Percentiles rank a stretch among this genome's conserved stretches.
Evolutionary conservation across 2,888 invertebrate genomes (phyloP).

Genomic region (Cantharis lateralis): DNA sequence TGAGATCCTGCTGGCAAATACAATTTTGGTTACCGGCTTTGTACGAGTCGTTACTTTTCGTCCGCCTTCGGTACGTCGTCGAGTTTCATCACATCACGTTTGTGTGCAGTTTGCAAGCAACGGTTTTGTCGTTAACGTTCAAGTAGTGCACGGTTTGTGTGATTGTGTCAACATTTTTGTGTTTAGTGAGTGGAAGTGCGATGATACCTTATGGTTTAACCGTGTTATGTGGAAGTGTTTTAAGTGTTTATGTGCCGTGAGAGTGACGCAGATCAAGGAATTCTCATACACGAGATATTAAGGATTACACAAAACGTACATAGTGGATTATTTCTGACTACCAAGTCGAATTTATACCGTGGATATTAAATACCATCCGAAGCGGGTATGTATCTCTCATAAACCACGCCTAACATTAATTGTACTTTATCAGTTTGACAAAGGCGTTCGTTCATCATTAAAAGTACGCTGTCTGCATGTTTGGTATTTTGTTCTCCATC

Average conservation of each 20-base stretch:
- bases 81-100: slow-evolving; percentile 1
- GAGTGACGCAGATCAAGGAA: slow-evolving; percentile 24
- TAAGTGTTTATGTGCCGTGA: slow-evolving; percentile 20
- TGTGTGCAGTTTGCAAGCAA: slow-evolving; percentile 1
- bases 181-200: slow-evolving; percentile 21
- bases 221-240: slow-evolving; percentile 3
- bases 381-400: slow-evolving; percentile 25
- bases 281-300: slow-evolving; percentile 10
- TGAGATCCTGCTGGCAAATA: background rate
- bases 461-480: slow-evolving; percentile 29
- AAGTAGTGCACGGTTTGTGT: slow-evolving; percentile 19
- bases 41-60: background rate
- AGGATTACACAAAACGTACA: slow-evolving; percentile 19
- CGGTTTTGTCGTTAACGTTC: background rate
- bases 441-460: slow-evolving; percentile 25
- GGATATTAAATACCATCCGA: slow-evolving; percentile 31
- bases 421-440: slow-evolving; percentile 18
- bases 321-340: slow-evolving; percentile 18
- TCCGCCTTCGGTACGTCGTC: background rate
- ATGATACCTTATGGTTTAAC: slow-evolving; percentile 14
- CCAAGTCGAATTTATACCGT: slow-evolving; percentile 18
- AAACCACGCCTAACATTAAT: slow-evolving; percentile 27
- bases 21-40: slow-evolving; percentile 1
- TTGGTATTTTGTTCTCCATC: slow-evolving; percentile 31
- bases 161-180: slow-evolving; percentile 23